Evolutionary conservation across 2,113 vertebrate genomes (phyloP), one percentile per base, ranked within the genome.

Genomic region (Ageneiosus marmoratus): DNA sequence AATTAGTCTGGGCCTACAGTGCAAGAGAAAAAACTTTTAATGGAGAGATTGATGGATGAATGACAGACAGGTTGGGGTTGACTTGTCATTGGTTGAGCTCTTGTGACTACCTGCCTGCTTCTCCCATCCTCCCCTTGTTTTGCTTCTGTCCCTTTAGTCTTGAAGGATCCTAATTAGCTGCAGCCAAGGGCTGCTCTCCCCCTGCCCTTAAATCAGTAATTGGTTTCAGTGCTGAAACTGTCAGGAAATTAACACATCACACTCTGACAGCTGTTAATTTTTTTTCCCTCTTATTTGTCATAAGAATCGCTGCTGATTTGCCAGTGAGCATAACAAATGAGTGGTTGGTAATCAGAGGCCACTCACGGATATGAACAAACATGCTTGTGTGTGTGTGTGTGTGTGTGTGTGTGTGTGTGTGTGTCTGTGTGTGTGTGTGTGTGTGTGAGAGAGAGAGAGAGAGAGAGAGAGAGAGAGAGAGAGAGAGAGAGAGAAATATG

Each of bases 161-260:
- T 94, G 95, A 96, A 96, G 95, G 95, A 96, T 95, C 95, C 96
- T 98, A 99, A 99, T 98, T 98, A 98, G 97, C 95, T 94, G 94
- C 95, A 95, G 93, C 94, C 95, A 94, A 96, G 94, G 96, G 95
- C 94, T 92, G 94, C 95, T 95, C 95, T 95, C 94, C 96, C 94
- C 90, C 93, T 98, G 96, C 96, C 97, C 97, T 98, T 97, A 99
- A 98, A 98, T 98, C 97, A 97, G 97, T 99, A 99, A 99, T 98
- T 99, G 98, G 97, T 97, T 98, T 97, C 96, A 96, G 95, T 92
- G 91, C 95, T 91, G 93, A 96, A 95, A 95, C 97, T 98, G 98
- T 99, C 97, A 97, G 96, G 95, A 98, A 98, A 99, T 99, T 98
- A 99, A 98, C 97, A 98, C 97, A 98, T 99, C 97, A 99, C 95